These are phyloP conservation scores for Chesias legatella DNA, from an alignment of 2,888 invertebrate genomes.

Conservation along the genomic window DNA sequence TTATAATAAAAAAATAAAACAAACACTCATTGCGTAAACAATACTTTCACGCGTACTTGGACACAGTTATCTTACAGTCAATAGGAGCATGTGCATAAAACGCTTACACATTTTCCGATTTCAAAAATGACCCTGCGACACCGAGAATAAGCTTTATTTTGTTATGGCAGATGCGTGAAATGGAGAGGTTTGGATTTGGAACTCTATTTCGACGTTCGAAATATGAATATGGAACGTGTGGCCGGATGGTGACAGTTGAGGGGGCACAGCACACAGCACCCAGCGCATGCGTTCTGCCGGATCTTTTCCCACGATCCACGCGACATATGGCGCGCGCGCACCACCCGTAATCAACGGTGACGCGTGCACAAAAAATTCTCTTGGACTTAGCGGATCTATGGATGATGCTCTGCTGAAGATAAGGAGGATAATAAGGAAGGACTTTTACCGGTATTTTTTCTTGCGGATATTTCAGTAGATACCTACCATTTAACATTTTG, in stretches of 20 bases:
- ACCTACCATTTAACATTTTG: too few species aligned
- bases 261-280: too few species aligned
- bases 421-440: slow-evolving; percentile 56
- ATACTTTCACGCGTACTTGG: slow-evolving; percentile 57
- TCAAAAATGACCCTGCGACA: not conserved
- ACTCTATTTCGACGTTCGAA: slow-evolving; percentile 35
- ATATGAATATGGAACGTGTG: slow-evolving; percentile 35
- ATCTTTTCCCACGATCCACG: slow-evolving; percentile 75
- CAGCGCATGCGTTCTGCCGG: slow-evolving; percentile 59
- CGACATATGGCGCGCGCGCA: slow-evolving; percentile 77
- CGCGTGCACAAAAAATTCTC: slow-evolving; percentile 73
- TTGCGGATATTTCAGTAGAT: too few species aligned
- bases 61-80: slow-evolving; percentile 59
- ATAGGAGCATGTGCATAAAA: slow-evolving; percentile 61
- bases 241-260: slow-evolving; percentile 55
- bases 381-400: slow-evolving; percentile 73
- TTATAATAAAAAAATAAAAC: slow-evolving; percentile 33
- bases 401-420: slow-evolving; percentile 52
- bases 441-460: slow-evolving; percentile 35
- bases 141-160: not conserved
- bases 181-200: slow-evolving; percentile 35
- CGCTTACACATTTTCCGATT: slow-evolving; percentile 1
- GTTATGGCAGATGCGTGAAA: not conserved
- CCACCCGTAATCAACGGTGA: slow-evolving; percentile 69
- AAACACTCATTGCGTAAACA: slow-evolving; percentile 47